Base-by-base conservation (phyloP, 2,888 invertebrate species). In the Aleiodes leptofemur region DNA sequence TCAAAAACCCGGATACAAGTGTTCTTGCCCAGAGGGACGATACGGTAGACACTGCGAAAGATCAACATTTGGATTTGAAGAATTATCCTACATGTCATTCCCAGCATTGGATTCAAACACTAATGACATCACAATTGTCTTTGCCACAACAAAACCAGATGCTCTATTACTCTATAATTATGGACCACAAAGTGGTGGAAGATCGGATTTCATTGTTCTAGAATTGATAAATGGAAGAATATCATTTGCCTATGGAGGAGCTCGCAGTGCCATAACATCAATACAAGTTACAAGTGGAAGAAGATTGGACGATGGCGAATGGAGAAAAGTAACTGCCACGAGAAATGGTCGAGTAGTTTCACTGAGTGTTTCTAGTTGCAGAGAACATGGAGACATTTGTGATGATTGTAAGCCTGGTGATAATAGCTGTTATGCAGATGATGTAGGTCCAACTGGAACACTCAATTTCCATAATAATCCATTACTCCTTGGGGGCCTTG, bases 1-100 rank as follows among this genome's bases (percentile, higher is more conserved):
- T 78, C 90, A 96, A n/a, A 96, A 96, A 86, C 96, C 96, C 7
- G 96, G 96, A 50, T 89, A 89, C 80, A 85, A 86, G 23, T 89
- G 89, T 79, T 95, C 95, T 82, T 98, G 98, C 86, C 94, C 94
- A 0, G 95, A 96, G 83, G 97, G 96, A 11, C 93, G 95, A 48
- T 97, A 97, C 86, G 98, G 98, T 8, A 92, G 95, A 53, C 96
- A 96, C 84, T 98, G 98, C 89, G 97, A 98, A 88, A 94, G 95
- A 81, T 94, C 96, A 1, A 97, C 97, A 1, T 96, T 93, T 87
- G 97, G 98, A 16, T 98, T 98, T 90, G 93, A 93, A 73, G 96
- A 96, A 83, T 91, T 97, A 0, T 98, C 98, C 0, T 98, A 93
- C 88, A 96, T 97, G 95, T 93, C 95, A 34, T 98, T 97, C 89